Evolutionary conservation across 2,797 vertebrate genomes (phyloP).

Genomic region (Megalops cyprinoides): DNA sequence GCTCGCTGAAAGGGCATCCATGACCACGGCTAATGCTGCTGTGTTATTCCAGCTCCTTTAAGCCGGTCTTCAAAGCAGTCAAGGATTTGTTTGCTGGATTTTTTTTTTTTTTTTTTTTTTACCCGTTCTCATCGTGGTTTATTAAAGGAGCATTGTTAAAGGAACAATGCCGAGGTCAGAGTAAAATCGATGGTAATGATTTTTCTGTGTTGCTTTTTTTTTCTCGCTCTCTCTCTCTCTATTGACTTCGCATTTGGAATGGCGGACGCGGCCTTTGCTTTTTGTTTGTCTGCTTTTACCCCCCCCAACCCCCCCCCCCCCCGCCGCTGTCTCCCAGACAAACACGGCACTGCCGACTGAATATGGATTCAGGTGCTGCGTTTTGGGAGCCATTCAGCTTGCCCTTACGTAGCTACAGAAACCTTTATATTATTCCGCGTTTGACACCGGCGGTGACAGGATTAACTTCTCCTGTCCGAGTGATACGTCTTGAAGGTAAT

Average conservation of each 20-base stretch:
- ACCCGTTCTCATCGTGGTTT: background rate
- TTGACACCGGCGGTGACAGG: slow-evolving; percentile 13
- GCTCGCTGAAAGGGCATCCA: background rate
- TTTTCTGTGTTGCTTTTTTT: background rate
- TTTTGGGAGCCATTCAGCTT: background rate
- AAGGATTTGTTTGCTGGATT: background rate
- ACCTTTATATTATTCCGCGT: background rate
- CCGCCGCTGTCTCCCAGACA: background rate
- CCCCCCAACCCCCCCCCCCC: background rate
- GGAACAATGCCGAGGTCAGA: background rate
- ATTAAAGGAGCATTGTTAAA: slow-evolving; percentile 27
- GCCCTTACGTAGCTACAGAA: background rate
- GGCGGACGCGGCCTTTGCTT: slow-evolving; percentile 10
- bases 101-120: background rate
- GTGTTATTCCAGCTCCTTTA: background rate
- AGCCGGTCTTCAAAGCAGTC: background rate
- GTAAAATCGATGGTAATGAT: slow-evolving; percentile 24
- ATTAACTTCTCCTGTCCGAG: slow-evolving; percentile 42
- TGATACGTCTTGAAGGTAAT: slow-evolving; percentile 30
- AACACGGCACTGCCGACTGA: background rate
- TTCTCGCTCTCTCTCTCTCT: background rate
- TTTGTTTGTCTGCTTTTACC: background rate
- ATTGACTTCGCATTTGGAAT: slow-evolving; percentile 19
- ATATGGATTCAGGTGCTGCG: background rate
- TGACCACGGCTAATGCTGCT: background rate